Percentiles rank a stretch among this genome's conserved stretches.
phyloP scores from a whole-genome alignment of 2,113 vertebrate genomes.

The Istiophorus platypterus region DNA sequence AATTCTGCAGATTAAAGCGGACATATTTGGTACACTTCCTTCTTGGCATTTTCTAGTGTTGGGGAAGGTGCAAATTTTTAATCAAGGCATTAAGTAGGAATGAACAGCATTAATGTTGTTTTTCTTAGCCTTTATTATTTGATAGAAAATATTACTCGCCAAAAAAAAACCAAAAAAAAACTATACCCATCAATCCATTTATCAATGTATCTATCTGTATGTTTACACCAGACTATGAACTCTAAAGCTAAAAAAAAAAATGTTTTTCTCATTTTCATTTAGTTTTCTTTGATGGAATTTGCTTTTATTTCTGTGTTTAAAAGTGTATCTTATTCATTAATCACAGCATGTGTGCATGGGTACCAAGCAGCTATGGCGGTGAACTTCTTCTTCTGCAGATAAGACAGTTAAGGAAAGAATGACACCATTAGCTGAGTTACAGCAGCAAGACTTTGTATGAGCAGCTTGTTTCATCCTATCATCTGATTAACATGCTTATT shows the following conservation, averaged over 20 bases:
- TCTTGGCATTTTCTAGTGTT: slow-evolving; percentile 71
- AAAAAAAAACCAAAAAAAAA: neutral
- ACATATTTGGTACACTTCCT: slow-evolving; percentile 80
- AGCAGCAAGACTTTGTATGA: slow-evolving; percentile 29
- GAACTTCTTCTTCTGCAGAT: neutral
- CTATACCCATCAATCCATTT: neutral
- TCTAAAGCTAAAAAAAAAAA: neutral
- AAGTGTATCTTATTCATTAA: slow-evolving; percentile 16
- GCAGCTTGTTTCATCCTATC: slow-evolving; percentile 53
- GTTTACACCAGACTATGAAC: neutral
- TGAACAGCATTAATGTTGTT: slow-evolving; percentile 10
- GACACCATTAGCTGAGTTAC: slow-evolving; percentile 46
- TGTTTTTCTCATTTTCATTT: neutral
- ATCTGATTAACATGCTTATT: slow-evolving; percentile 41
- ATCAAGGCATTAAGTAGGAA: slow-evolving; percentile 58
- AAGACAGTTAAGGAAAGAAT: slow-evolving; percentile 39
- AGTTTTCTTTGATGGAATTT: neutral
- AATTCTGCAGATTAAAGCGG: slow-evolving; percentile 82
- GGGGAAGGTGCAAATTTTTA: slow-evolving; percentile 65
- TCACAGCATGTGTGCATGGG: neutral
- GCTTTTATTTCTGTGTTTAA: neutral
- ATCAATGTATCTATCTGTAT: slow-evolving; percentile 10
- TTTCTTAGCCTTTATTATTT: slow-evolving; percentile 13
- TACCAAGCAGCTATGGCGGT: neutral
- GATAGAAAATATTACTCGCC: slow-evolving; percentile 12